Percentiles rank a stretch among this genome's conserved stretches.
phyloP scores from a whole-genome alignment of 2,113 vertebrate species.

The Scytalopus superciliaris region DNA sequence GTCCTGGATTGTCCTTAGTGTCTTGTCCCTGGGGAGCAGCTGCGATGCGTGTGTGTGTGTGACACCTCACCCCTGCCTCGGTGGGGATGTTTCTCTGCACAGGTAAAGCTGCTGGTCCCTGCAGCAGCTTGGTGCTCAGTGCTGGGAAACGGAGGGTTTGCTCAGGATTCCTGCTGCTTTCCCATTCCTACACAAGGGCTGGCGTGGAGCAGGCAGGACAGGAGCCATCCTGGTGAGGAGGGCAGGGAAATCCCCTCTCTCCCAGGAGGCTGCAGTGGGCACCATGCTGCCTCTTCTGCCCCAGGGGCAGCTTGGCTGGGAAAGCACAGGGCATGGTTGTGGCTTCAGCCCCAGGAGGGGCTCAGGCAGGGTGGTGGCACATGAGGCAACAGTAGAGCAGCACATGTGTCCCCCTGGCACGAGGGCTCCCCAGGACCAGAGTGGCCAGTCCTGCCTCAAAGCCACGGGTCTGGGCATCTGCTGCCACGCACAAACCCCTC shows the following conservation, averaged over 20 bases:
- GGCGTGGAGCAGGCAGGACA: not conserved
- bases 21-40: not conserved
- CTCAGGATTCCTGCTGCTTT: slow-evolving; percentile 13
- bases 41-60: fast-evolving
- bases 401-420: fast-evolving
- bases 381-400: not conserved
- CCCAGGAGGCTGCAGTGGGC: fast-evolving
- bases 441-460: fast-evolving
- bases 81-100: not conserved
- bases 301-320: not conserved
- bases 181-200: not conserved
- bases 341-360: not conserved
- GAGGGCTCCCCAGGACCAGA: fast-evolving
- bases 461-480: fast-evolving
- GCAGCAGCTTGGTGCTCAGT: not conserved
- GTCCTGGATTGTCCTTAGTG: not conserved
- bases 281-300: not conserved
- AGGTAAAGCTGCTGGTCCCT: not conserved
- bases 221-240: not conserved
- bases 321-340: not conserved
- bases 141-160: not conserved
- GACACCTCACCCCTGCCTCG: not conserved
- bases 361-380: not conserved
- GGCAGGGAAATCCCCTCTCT: not conserved
- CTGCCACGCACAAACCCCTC: slow-evolving; percentile 2